phyloP scores from a whole-genome alignment of 2,113 vertebrate species.

The Panurus biarmicus region DNA sequence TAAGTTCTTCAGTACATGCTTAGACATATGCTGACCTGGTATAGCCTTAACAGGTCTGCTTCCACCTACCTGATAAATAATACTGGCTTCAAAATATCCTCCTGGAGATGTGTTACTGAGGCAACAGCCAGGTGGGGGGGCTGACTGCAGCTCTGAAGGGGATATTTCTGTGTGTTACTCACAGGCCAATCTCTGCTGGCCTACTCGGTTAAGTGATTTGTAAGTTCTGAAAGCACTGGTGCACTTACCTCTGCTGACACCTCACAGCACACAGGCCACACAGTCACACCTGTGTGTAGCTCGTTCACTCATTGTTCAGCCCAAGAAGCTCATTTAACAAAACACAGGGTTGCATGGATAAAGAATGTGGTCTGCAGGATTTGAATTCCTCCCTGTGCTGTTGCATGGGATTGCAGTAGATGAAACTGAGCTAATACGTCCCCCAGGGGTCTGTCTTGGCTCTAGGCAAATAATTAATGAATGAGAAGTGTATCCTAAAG shows the following conservation, averaged over 20 bases:
- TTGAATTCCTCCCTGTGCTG: not conserved
- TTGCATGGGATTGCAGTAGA: not conserved
- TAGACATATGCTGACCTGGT: slow-evolving; percentile 49
- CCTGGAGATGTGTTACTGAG: slow-evolving; percentile 5
- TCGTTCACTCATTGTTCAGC: not conserved
- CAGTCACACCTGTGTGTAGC: not conserved
- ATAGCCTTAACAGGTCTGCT: not conserved
- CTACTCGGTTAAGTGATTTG: not conserved
- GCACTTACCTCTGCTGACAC: not conserved
- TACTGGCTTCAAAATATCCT: slow-evolving; percentile 3
- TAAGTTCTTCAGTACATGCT: slow-evolving; percentile 40
- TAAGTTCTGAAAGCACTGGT: not conserved
- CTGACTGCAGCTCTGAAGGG: not conserved
- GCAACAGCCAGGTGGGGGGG: slow-evolving; percentile 26
- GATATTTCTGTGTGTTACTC: not conserved
- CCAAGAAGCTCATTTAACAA: not conserved
- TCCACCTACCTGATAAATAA: slow-evolving; percentile 27
- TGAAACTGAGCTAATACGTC: not conserved
- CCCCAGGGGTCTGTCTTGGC: not conserved
- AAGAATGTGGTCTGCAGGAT: not conserved
- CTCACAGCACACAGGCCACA: not conserved
- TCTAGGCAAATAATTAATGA: not conserved
- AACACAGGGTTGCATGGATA: not conserved
- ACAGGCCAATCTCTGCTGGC: not conserved
- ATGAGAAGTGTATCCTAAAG: not conserved